phyloP scores from a whole-genome alignment of 1,140 invertebrate species.

The Diuraphis noxia region DNA sequence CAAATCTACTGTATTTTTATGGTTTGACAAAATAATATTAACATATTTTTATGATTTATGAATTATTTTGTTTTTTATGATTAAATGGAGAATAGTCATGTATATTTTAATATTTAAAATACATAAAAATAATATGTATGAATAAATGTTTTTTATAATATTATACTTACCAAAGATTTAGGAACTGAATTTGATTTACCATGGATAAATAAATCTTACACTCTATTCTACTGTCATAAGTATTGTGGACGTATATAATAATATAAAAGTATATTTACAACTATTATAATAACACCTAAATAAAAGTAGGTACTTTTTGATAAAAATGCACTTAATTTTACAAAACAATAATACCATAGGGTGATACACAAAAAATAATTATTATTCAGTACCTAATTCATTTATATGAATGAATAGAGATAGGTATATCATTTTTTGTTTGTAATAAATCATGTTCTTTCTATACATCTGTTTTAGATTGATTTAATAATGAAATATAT shows the following conservation, averaged over 20 bases:
- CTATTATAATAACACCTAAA: too few species aligned
- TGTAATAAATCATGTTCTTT: background rate
- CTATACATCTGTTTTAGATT: background rate
- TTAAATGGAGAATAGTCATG: background rate
- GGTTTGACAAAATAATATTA: background rate
- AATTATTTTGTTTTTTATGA: background rate
- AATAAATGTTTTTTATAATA: background rate
- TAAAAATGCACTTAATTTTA: background rate
- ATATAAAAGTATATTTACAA: too few species aligned
- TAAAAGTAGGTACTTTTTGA: too few species aligned
- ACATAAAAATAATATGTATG: background rate
- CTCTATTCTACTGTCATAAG: background rate
- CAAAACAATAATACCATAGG: background rate
- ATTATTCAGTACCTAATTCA: background rate
- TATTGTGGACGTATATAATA: too few species aligned
- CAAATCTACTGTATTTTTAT: background rate
- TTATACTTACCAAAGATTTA: background rate
- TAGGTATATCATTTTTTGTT: background rate
- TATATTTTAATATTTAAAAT: background rate
- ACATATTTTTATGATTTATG: constrained; percentile 1
- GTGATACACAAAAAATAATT: background rate
- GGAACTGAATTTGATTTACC: background rate
- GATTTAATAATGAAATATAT: background rate
- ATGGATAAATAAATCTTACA: background rate
- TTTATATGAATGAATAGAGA: too few species aligned